A percentile compares a stretch with the other conserved stretches of the same genome.
phyloP scores from a whole-genome alignment of 2,113 vertebrate species.

The Paramisgurnus dabryanus region DNA sequence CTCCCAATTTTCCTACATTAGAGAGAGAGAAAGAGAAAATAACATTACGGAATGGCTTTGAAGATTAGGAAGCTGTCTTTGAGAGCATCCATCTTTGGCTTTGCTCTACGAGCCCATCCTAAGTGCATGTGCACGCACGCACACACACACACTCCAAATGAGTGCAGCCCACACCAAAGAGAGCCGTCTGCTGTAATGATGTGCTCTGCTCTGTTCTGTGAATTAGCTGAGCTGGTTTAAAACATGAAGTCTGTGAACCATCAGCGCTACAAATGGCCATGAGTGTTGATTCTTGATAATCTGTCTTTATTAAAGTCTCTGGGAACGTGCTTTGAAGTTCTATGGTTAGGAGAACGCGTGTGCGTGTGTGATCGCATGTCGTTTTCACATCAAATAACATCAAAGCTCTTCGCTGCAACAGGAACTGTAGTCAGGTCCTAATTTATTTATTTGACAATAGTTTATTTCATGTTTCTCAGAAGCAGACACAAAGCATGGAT shows the following conservation, averaged over 20 bases:
- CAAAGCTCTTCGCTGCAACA: slow-evolving; percentile 37
- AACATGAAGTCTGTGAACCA: slow-evolving; percentile 36
- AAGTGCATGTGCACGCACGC: slow-evolving; percentile 8
- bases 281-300: slow-evolving; percentile 35
- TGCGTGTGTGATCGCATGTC: slow-evolving; percentile 7
- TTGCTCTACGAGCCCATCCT: slow-evolving; percentile 12
- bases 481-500: background rate
- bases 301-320: slow-evolving; percentile 42
- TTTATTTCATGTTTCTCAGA: background rate
- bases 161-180: slow-evolving; percentile 31
- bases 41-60: slow-evolving; percentile 20
- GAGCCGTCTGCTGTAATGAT: slow-evolving; percentile 12
- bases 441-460: slow-evolving; percentile 29
- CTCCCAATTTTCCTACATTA: slow-evolving; percentile 29
- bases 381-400: slow-evolving; percentile 32
- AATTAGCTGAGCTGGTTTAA: slow-evolving; percentile 40
- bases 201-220: slow-evolving; percentile 18
- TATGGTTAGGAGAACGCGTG: background rate
- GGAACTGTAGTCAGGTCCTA: slow-evolving; percentile 38
- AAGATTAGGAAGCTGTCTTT: slow-evolving; percentile 37
- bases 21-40: slow-evolving; percentile 1
- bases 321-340: slow-evolving; percentile 47
- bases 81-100: slow-evolving; percentile 22
- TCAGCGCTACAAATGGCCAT: slow-evolving; percentile 39
- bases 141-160: slow-evolving; percentile 21